Percentiles rank a stretch among this genome's conserved stretches.
Evolutionary conservation across 1,140 invertebrate genomes (phyloP).

Genomic region (Aradophagus sp.): DNA sequence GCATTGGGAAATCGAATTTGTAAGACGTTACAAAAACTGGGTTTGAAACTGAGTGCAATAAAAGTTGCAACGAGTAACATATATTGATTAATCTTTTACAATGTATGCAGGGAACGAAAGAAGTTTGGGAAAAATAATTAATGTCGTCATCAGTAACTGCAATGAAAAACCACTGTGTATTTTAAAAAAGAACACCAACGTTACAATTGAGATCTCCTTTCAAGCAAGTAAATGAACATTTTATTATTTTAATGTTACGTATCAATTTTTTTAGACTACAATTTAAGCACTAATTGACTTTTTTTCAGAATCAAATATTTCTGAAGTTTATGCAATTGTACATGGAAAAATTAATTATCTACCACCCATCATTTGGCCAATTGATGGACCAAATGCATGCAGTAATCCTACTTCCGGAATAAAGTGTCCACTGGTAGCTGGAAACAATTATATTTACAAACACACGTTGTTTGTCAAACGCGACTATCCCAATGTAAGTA

Average conservation of each 20-base stretch:
- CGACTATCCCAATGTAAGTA: constrained; percentile 6
- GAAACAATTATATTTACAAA: constrained; percentile 13
- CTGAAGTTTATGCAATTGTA: neutral
- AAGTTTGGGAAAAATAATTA: constrained; percentile 7
- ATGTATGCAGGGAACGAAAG: neutral
- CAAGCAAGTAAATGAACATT: constrained; percentile 11
- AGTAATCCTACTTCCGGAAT: constrained; percentile 3
- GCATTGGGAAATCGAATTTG: too few relatives aligned
- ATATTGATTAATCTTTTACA: too few relatives aligned
- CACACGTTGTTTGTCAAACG: neutral
- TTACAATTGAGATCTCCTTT: constrained; percentile 21
- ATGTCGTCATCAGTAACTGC: constrained; percentile 2
- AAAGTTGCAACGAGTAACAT: too few relatives aligned
- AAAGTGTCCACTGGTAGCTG: constrained; percentile 13
- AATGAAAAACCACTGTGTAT: neutral
- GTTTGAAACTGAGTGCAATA: too few relatives aligned
- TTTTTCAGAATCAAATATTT: constrained; percentile 8
- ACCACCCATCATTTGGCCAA: constrained; percentile 3
- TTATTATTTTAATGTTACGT: too few relatives aligned
- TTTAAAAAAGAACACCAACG: constrained; percentile 9
- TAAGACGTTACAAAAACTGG: too few relatives aligned
- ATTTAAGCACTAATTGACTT: neutral
- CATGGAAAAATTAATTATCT: constrained; percentile 1
- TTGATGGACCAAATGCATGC: constrained; percentile 6
- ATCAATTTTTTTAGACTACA: too few relatives aligned